phyloP scores from a whole-genome alignment of 2,797 vertebrate genomes.

The Phoebastria nigripes region DNA sequence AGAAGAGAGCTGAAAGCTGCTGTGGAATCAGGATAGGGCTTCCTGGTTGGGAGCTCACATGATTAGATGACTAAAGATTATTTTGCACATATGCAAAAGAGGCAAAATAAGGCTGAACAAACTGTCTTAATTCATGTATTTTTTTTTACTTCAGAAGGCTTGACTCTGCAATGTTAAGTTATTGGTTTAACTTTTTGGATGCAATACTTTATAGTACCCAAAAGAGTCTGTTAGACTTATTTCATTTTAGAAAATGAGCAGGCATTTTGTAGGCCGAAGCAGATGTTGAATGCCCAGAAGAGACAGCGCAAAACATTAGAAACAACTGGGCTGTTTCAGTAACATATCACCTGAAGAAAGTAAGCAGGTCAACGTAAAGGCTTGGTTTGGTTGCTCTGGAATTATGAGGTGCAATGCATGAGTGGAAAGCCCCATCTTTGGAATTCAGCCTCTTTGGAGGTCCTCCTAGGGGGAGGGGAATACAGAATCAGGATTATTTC shows the following conservation, averaged over 20 bases:
- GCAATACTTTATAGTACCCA: not conserved
- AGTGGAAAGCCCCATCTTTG: not conserved
- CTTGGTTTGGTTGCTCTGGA: not conserved
- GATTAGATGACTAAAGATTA: not conserved
- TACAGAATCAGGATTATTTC: not conserved
- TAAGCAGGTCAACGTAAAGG: not conserved
- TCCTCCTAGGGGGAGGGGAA: not conserved
- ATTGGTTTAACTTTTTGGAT: not conserved
- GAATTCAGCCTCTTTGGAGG: not conserved
- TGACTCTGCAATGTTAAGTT: not conserved
- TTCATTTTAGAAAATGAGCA: not conserved
- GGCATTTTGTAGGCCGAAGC: not conserved
- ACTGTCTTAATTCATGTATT: not conserved
- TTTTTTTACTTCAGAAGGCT: not conserved
- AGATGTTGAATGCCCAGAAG: not conserved
- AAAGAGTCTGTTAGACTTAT: not conserved
- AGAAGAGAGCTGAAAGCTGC: not conserved
- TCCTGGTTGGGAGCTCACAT: not conserved
- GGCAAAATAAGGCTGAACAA: not conserved
- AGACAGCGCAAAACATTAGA: not conserved
- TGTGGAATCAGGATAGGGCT: not conserved
- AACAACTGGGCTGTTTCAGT: not conserved
- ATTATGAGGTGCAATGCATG: not conserved
- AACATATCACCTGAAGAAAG: not conserved
- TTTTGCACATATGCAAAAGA: not conserved